These are phyloP conservation scores for Himalopsyche phryganea DNA, from an alignment of 1,140 invertebrate species.

Conservation along the genomic window DNA sequence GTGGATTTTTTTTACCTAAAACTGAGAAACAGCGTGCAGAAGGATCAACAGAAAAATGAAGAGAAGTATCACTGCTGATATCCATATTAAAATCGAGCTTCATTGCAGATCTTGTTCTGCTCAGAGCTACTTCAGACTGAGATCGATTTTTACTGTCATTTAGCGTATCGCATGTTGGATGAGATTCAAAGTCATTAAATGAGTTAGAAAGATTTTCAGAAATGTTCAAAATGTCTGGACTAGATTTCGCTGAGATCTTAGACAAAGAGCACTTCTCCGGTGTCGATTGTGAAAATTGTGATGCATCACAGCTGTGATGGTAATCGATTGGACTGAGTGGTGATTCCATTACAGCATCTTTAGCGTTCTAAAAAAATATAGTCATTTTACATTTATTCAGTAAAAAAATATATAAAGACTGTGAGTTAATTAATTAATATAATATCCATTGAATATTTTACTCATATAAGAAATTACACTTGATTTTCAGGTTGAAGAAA, in stretches of 20 bases:
- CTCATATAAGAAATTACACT: too few species aligned
- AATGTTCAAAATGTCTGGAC: conserved; percentile 7
- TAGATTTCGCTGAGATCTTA: conserved; percentile 14
- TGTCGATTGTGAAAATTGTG: conserved; percentile 30
- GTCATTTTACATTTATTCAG: too few species aligned
- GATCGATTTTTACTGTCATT: conserved; percentile 2
- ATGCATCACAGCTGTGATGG: conserved; percentile 16
- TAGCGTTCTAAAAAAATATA: too few species aligned
- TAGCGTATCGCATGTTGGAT: neutral
- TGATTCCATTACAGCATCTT: too few species aligned
- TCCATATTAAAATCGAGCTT: conserved; percentile 51
- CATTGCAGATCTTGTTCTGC: conserved; percentile 25
- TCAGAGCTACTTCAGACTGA: conserved; percentile 22
- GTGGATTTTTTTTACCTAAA: too few species aligned
- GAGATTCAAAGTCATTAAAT: neutral
- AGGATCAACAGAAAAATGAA: conserved; percentile 42
- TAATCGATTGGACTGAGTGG: neutral
- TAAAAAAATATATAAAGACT: too few species aligned
- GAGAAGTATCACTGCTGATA: conserved; percentile 47
- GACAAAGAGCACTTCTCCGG: conserved; percentile 25
- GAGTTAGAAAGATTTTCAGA: conserved; percentile 11
- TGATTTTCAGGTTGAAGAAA: too few species aligned
- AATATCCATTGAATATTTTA: too few species aligned
- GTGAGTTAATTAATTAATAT: too few species aligned
- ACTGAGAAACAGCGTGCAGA: conserved; percentile 18